Percentiles rank a stretch among this genome's conserved stretches.
These are phyloP conservation scores for Ormia ochracea DNA, from an alignment of 2,888 invertebrate genomes.

Conservation along the genomic window DNA sequence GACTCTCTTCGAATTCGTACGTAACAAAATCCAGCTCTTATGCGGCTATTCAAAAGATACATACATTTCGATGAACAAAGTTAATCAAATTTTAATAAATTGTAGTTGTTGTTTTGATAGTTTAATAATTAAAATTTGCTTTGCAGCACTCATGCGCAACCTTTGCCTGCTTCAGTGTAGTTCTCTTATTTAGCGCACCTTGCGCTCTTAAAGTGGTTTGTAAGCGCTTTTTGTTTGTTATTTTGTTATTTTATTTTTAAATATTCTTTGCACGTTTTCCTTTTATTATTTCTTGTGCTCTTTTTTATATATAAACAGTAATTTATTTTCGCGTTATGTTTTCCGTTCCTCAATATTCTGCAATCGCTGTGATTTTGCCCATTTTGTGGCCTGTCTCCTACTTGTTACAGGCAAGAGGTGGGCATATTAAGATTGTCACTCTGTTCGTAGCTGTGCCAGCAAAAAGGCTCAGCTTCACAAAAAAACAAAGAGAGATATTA, in stretches of 20 bases:
- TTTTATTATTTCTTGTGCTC: conserved; percentile 29
- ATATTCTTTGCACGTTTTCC: conserved; percentile 59
- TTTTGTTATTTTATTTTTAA: conserved; percentile 22
- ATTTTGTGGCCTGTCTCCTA: conserved; percentile 30
- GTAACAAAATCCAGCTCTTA: background rate
- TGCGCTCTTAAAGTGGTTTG: conserved; percentile 43
- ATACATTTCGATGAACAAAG: background rate
- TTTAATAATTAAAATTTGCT: background rate
- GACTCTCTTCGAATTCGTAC: conserved; percentile 9
- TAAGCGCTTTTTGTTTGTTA: conserved; percentile 5
- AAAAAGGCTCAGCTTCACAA: too few species aligned
- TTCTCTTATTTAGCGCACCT: conserved; percentile 27
- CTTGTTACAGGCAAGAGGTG: background rate
- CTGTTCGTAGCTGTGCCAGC: background rate
- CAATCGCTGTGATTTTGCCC: conserved; percentile 44
- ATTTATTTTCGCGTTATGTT: conserved; percentile 25
- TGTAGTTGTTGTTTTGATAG: background rate
- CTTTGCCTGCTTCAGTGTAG: background rate
- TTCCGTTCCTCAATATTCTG: conserved; percentile 57
- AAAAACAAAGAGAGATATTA: too few species aligned
- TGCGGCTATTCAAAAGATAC: background rate
- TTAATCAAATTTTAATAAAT: background rate
- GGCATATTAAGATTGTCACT: background rate
- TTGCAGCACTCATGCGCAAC: conserved; percentile 49
- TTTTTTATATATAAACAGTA: conserved; percentile 17